phyloP scores from a whole-genome alignment of 2,888 invertebrate genomes.

The Cerastoderma edule region DNA sequence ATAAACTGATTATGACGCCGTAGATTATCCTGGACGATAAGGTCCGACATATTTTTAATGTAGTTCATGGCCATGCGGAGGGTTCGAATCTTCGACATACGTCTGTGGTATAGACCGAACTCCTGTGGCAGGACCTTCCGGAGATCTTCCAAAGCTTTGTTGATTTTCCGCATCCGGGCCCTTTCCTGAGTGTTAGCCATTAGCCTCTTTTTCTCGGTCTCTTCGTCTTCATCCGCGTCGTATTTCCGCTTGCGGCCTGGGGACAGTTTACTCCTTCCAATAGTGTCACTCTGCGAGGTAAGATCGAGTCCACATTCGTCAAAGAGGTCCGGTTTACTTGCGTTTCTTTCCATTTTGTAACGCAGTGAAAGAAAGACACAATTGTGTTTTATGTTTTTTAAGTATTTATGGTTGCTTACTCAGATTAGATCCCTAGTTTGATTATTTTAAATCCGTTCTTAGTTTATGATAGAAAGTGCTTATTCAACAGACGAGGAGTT shows the following conservation, averaged over 20 bases:
- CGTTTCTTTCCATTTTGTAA: too few relatives aligned
- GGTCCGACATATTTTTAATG: slow-evolving; percentile 62
- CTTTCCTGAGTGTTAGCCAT: slow-evolving; percentile 70
- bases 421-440: too few relatives aligned
- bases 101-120: slow-evolving; percentile 60
- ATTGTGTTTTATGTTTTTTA: too few relatives aligned
- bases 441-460: too few relatives aligned
- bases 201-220: slow-evolving; percentile 60
- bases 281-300: too few relatives aligned
- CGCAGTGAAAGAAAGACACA: too few relatives aligned
- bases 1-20: slow-evolving; percentile 41
- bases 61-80: slow-evolving; percentile 70
- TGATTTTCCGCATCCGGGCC: slow-evolving; percentile 68
- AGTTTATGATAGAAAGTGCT: too few relatives aligned
- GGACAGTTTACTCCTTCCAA: too few relatives aligned
- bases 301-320: too few relatives aligned
- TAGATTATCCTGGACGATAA: slow-evolving; percentile 60
- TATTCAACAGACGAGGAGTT: too few relatives aligned
- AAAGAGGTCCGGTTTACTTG: too few relatives aligned
- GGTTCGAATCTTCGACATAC: slow-evolving; percentile 72
- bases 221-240: slow-evolving; percentile 47
- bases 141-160: slow-evolving; percentile 65
- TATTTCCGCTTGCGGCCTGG: slow-evolving; percentile 29
- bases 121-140: slow-evolving; percentile 63
- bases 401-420: too few relatives aligned